phyloP scores from a whole-genome alignment of 2,113 vertebrate species.

The Nothobranchius furzeri region DNA sequence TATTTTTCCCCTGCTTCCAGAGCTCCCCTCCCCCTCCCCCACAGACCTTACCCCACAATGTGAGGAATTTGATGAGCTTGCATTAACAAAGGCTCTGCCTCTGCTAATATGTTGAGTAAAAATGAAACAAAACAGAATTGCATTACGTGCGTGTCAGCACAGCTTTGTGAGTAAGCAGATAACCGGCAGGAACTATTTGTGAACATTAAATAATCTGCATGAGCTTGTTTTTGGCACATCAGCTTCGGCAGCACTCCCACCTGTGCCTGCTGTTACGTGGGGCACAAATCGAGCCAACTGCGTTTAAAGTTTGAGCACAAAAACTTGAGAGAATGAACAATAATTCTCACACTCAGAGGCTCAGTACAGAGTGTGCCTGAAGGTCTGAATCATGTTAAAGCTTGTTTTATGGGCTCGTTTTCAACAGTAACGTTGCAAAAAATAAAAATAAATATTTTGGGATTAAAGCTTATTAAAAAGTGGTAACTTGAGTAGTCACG shows the following conservation, averaged over 20 bases:
- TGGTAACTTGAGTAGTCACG: conserved; percentile 1
- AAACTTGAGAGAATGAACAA: conserved; percentile 19
- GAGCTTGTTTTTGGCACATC: neutral
- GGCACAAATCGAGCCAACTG: conserved; percentile 17
- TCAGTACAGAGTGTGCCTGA: conserved; percentile 24
- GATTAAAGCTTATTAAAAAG: conserved; percentile 12
- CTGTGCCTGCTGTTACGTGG: conserved; percentile 6
- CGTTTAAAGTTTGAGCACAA: conserved; percentile 7
- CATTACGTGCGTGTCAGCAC: conserved; percentile 14
- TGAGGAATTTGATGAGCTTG: conserved; percentile 75
- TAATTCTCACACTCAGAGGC: neutral
- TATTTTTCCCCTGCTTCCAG: conserved; percentile 4
- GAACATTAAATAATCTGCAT: neutral
- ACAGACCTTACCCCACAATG: conserved; percentile 60
- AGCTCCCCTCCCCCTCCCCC: conserved; percentile 28
- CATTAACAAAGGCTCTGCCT: conserved; percentile 48
- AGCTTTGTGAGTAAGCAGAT: neutral
- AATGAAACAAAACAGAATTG: conserved; percentile 32
- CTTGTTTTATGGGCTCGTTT: conserved; percentile 32
- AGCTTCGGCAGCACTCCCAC: neutral
- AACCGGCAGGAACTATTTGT: neutral
- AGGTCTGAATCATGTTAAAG: conserved; percentile 44
- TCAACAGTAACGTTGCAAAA: neutral
- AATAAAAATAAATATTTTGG: conserved; percentile 6
- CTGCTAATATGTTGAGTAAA: conserved; percentile 41